Evolutionary conservation across 2,113 vertebrate species (phyloP).

Genomic region (Pteruthius melanotis): DNA sequence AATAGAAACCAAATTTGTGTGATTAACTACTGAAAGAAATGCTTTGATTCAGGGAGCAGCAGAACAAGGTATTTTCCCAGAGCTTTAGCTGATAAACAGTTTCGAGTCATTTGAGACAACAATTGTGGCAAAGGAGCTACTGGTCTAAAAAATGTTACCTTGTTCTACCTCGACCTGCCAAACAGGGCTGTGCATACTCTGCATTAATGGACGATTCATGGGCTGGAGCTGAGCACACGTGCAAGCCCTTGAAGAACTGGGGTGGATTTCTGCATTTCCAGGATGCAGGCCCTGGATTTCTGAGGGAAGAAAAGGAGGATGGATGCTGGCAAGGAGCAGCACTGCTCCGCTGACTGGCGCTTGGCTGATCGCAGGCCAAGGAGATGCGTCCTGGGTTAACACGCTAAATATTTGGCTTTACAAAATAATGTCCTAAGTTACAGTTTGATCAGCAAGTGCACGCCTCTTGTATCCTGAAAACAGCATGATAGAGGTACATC

Average conservation of each 20-base stretch:
- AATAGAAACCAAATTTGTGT: neutral
- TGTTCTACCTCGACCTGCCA: neutral
- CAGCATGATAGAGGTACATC: neutral
- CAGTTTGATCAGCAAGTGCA: neutral
- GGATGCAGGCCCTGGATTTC: neutral
- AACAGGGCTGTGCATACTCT: neutral
- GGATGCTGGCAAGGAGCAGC: neutral
- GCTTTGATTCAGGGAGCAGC: neutral
- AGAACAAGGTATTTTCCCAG: neutral
- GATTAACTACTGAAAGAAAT: neutral
- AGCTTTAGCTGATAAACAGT: neutral
- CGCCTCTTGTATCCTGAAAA: neutral
- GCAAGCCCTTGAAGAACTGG: neutral
- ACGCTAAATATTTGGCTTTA: neutral
- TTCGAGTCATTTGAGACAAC: neutral
- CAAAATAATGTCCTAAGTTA: neutral
- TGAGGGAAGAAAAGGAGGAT: neutral
- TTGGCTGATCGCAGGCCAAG: neutral
- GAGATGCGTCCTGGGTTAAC: neutral
- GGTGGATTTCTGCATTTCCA: neutral
- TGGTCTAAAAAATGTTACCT: neutral
- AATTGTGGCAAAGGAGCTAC: neutral
- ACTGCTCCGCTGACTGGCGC: neutral
- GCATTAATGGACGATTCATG: fast-evolving
- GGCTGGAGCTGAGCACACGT: neutral